Evolutionary conservation across 2,113 vertebrate genomes (phyloP), one percentile per base, ranked within the genome.

Genomic region (Sceloporus undulatus): DNA sequence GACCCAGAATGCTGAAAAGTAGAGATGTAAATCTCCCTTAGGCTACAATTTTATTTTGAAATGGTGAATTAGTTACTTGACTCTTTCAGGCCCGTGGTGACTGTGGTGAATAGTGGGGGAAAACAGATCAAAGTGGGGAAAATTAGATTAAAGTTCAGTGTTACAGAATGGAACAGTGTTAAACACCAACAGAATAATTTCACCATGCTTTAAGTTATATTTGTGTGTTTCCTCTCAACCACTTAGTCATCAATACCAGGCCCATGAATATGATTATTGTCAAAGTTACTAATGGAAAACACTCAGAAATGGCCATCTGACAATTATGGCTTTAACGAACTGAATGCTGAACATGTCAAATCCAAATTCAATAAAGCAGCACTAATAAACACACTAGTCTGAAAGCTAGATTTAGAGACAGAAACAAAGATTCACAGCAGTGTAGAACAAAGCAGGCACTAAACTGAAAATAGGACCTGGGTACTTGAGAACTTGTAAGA

Each of bases 241-340:
- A 21, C 85, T 94, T 90, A 90, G 83, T 88, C 90, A 90, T 92
- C 83, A 80, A 77, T 90, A 79, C 27, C 88, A 89, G 93, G 88
- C 8, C 82, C 65, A 68, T 93, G 84, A 59, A 87, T 78, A 68
- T 40, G 68, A 91, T 76, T 27, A 65, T 79, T 52, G 52, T 88
- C 52, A 18, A 73, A 68, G 65, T 85, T 68, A 91, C 38, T 59
- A 59, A 83, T 88, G 74, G 71, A 89, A 89, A 77, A 82, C 71
- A 77, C 48, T 34, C 84, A 91, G 70, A 94, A 91, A 85, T 1
- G 68, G 0, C 19, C 85, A 87, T 89, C 48, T 93, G 90, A 85
- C 93, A 94, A 94, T 93, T 94, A 89, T 77, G 90, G 54, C 86
- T 73, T 91, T 93, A 93, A 90, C 87, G 80, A 91, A 91, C 82